Evolutionary conservation across 2,113 vertebrate genomes (phyloP).

Genomic region (Brachirus orientalis): DNA sequence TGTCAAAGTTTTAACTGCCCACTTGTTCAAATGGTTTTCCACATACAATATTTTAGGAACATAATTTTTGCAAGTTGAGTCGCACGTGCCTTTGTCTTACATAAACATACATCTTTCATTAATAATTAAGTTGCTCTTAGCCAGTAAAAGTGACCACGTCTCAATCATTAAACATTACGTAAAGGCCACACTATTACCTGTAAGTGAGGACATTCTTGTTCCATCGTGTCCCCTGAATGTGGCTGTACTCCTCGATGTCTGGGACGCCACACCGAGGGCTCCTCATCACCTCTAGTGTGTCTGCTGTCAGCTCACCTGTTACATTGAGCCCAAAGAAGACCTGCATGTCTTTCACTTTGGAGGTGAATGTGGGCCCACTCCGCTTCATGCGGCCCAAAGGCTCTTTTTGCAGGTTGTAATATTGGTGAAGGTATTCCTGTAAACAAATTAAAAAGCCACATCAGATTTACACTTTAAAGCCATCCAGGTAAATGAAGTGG

Average conservation of each 20-base stretch:
- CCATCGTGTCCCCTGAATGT: slow-evolving; percentile 69
- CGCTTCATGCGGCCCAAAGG: slow-evolving; percentile 62
- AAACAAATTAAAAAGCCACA: slow-evolving; percentile 16
- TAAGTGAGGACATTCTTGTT: slow-evolving; percentile 80
- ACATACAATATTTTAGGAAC: slow-evolving; percentile 1
- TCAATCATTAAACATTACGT: neutral
- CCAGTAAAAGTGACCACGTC: too few relatives aligned
- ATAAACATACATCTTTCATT: too few relatives aligned
- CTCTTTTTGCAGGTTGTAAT: slow-evolving; percentile 72
- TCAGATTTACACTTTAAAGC: slow-evolving; percentile 12
- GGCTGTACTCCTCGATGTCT: slow-evolving; percentile 78
- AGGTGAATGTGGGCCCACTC: slow-evolving; percentile 65
- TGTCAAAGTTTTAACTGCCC: slow-evolving; percentile 33
- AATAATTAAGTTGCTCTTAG: too few relatives aligned
- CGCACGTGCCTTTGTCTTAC: neutral
- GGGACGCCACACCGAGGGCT: slow-evolving; percentile 81
- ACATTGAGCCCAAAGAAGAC: slow-evolving; percentile 78
- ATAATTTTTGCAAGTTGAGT: slow-evolving; percentile 29
- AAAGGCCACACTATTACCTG: slow-evolving; percentile 59
- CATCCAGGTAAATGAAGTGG: neutral
- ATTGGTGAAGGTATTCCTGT: slow-evolving; percentile 80
- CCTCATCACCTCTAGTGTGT: slow-evolving; percentile 76
- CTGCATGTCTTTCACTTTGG: slow-evolving; percentile 83
- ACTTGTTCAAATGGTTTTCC: slow-evolving; percentile 14
- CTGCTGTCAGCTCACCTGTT: slow-evolving; percentile 73